phyloP scores from a whole-genome alignment of 35 echinoderm and acorn worm genomes.

The Strongylocentrotus purpuratus region DNA sequence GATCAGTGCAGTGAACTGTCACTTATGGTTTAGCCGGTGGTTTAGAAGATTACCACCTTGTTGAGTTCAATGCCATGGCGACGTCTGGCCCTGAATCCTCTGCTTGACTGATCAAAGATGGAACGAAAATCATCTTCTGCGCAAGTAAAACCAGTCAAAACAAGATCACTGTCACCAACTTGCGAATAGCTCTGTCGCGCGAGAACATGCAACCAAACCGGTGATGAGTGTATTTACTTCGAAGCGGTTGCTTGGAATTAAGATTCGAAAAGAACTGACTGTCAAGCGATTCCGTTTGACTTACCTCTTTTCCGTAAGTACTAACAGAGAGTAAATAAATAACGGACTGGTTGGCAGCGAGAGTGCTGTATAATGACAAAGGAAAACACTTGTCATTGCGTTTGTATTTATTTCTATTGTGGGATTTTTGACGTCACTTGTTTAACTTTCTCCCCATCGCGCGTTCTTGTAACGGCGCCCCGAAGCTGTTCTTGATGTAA shows the following conservation, averaged over 20 bases:
- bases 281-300: neutral
- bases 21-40: neutral
- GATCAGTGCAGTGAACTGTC: neutral
- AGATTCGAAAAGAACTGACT: neutral
- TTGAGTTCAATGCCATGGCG: neutral
- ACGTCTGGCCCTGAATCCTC: neutral
- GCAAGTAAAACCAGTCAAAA: neutral
- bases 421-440: neutral
- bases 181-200: neutral
- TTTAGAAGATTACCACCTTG: neutral
- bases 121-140: neutral
- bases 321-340: neutral
- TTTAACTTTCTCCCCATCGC: neutral
- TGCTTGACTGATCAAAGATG: neutral
- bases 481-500: neutral
- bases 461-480: neutral
- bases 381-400: neutral
- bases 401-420: neutral
- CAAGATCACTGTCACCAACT: neutral
- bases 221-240: neutral
- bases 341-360: neutral
- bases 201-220: no score
- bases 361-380: neutral
- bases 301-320: neutral
- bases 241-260: neutral